Percentiles rank a stretch among this genome's conserved stretches.
Evolutionary conservation across 2,797 vertebrate genomes (phyloP).

Genomic region (Astyanax mexicanus): DNA sequence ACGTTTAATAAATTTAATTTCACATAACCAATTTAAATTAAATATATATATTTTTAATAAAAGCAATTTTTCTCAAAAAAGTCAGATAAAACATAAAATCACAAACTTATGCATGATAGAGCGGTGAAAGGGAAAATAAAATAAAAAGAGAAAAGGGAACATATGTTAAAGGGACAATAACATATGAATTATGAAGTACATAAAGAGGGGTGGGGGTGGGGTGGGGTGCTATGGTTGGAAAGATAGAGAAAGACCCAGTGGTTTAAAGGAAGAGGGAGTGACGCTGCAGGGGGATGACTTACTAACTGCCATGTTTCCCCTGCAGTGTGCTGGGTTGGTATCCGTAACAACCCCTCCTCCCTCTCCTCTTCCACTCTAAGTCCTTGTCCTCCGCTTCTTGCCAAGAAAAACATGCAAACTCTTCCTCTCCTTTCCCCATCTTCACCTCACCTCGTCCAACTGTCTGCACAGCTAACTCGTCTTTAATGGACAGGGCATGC

Average conservation of each 20-base stretch:
- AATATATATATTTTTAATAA: no score
- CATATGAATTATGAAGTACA: not conserved
- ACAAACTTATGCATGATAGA: no score
- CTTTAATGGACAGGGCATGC: not conserved
- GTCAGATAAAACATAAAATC: no score
- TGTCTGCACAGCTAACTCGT: not conserved
- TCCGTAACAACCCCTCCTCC: slow-evolving; percentile 18
- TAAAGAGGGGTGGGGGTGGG: no score
- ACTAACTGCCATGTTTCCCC: slow-evolving; percentile 21
- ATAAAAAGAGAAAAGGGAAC: no score
- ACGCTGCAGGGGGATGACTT: not conserved
- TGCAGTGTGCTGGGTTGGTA: slow-evolving; percentile 24
- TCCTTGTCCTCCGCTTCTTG: slow-evolving; percentile 2
- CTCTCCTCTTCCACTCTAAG: slow-evolving; percentile 4
- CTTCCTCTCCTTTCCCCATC: slow-evolving; percentile 4
- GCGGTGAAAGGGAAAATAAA: no score
- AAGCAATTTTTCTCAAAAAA: no score
- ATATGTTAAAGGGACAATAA: no score
- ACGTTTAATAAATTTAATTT: no score
- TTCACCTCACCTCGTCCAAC: not conserved
- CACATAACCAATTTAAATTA: no score
- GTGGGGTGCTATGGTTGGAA: no score
- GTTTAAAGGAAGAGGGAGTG: slow-evolving; percentile 4
- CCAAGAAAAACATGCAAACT: slow-evolving; percentile 6
- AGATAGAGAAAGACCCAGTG: slow-evolving; percentile 9